Conservation (phyloP, 2,113 vertebrate species). For the Malurus alboscapulatus region DNA sequence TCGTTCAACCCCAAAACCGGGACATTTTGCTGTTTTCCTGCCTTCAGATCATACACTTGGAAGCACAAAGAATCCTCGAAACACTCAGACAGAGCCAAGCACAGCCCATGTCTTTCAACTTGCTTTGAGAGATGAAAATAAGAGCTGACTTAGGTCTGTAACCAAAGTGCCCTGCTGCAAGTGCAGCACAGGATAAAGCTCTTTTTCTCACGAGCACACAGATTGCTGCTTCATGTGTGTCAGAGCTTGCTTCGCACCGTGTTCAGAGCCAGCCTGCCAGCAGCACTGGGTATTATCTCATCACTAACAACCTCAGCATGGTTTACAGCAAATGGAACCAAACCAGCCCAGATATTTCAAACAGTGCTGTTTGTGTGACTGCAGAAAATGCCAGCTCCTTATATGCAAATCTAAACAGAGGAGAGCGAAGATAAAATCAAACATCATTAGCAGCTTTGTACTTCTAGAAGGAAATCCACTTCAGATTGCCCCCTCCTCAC, state of each 20-base stretch:
- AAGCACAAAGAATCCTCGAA: neutral
- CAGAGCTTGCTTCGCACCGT: neutral
- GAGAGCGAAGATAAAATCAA: neutral
- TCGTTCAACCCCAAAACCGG: neutral
- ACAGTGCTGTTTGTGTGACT: constrained; percentile 16
- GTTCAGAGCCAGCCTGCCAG: neutral
- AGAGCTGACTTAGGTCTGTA: neutral
- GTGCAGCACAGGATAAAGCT: neutral
- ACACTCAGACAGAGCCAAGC: neutral
- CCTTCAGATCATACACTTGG: neutral
- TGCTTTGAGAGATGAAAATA: fast-evolving
- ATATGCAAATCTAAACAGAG: neutral
- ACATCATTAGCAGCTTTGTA: fast-evolving
- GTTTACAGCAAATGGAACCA: neutral
- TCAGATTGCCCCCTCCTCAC: neutral
- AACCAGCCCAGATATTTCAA: neutral
- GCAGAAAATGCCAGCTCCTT: constrained; percentile 10
- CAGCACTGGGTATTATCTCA: neutral
- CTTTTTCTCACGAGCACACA: neutral
- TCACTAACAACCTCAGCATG: neutral
- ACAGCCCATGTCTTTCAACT: neutral
- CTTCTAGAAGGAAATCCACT: neutral
- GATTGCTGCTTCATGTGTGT: neutral
- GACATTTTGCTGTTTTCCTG: neutral
- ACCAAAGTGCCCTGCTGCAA: neutral